phyloP scores from a whole-genome alignment of 2,888 invertebrate species.

The Pharmacophagus antenor region DNA sequence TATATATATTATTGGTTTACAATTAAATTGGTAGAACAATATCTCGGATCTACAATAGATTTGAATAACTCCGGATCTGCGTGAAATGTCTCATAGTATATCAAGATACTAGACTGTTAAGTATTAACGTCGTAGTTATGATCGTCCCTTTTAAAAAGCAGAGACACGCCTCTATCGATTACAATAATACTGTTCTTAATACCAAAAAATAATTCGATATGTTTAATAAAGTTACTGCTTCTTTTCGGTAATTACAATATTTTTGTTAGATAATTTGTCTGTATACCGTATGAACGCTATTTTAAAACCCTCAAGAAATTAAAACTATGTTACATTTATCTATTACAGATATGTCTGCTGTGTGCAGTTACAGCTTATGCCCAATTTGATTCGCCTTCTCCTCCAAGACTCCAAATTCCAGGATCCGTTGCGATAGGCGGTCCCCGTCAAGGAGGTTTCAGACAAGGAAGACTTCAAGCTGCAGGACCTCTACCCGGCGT shows the following conservation, averaged over 20 bases:
- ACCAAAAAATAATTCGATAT: too few relatives aligned
- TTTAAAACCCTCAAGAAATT: neutral
- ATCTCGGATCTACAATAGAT: too few relatives aligned
- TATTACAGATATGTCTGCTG: conserved; percentile 73
- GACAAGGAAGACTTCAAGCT: conserved; percentile 63
- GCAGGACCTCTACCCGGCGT: conserved; percentile 50
- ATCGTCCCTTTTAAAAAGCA: neutral
- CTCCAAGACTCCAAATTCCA: conserved; percentile 84
- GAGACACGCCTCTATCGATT: neutral
- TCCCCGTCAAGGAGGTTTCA: conserved; percentile 60
- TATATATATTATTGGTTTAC: too few relatives aligned
- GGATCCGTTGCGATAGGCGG: conserved; percentile 80
- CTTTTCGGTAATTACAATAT: neutral
- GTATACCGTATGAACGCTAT: neutral
- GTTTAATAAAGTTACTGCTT: neutral
- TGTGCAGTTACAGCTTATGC: conserved; percentile 77
- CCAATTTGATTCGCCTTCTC: conserved; percentile 79
- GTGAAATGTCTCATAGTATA: too few relatives aligned
- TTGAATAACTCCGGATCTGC: too few relatives aligned
- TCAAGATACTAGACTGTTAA: too few relatives aligned
- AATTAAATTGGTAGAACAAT: too few relatives aligned
- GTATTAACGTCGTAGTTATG: too few relatives aligned
- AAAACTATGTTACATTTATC: conserved; percentile 8
- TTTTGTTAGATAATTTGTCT: neutral
- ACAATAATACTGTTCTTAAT: too few relatives aligned